Conservation (phyloP, 1,140 invertebrate genomes). For the Melitaea cinxia region DNA sequence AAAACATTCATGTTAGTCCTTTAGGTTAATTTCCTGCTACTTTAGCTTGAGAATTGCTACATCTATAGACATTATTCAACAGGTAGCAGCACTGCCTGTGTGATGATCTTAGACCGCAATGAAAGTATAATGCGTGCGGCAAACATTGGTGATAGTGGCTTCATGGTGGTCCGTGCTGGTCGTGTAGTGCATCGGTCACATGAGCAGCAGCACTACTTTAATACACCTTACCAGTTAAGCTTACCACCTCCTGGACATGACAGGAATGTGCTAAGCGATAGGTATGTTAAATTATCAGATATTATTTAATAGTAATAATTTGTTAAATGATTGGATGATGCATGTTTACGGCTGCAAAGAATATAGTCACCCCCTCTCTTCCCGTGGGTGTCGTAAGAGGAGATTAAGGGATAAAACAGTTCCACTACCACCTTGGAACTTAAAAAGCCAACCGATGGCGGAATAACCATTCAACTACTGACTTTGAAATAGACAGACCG, state of each 20-base stretch:
- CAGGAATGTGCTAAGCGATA: conserved; percentile 92
- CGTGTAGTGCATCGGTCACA: conserved; percentile 94
- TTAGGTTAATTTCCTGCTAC: too few species aligned
- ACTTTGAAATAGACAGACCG: too few species aligned
- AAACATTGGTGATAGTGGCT: conserved; percentile 99
- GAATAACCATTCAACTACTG: too few species aligned
- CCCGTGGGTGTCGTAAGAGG: too few species aligned
- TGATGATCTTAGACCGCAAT: conserved; percentile 94
- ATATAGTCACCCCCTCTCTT: too few species aligned
- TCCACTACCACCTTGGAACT: too few species aligned
- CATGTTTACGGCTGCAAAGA: too few species aligned
- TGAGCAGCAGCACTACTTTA: conserved; percentile 99
- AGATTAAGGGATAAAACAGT: too few species aligned
- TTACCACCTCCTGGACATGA: conserved; percentile 94
- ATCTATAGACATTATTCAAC: not conserved
- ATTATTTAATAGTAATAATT: not conserved
- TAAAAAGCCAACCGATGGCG: too few species aligned
- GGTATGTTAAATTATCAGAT: conserved; percentile 76
- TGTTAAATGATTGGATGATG: too few species aligned
- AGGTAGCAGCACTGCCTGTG: conserved; percentile 98
- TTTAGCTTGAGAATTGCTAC: too few species aligned
- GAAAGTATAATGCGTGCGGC: conserved; percentile 95
- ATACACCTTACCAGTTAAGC: conserved; percentile 98
- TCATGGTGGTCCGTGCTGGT: conserved; percentile 93
- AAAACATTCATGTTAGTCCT: too few species aligned